Conservation (phyloP, 2,888 invertebrate species). For the Mesorhabditis spiculigera region DNA sequence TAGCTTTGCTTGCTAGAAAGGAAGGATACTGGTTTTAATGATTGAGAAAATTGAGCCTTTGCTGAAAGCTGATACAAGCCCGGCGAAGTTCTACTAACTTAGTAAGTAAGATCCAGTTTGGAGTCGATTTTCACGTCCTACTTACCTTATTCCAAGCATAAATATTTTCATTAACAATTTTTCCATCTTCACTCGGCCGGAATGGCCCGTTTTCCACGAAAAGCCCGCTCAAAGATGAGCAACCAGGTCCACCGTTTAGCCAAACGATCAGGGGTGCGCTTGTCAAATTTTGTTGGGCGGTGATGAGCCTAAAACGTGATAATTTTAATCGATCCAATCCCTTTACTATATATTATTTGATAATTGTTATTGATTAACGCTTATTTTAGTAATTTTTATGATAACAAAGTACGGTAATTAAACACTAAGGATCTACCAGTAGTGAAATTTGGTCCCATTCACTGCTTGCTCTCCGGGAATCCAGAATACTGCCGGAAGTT, state of each 20-base stretch:
- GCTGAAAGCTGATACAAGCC: too few relatives aligned
- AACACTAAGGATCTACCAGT: conserved; percentile 56
- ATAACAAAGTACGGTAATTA: background rate
- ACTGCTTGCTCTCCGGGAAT: conserved; percentile 38
- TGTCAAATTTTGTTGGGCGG: conserved; percentile 54
- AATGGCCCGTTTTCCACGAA: conserved; percentile 38
- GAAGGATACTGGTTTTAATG: too few relatives aligned
- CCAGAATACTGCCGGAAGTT: conserved; percentile 62
- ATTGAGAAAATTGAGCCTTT: too few relatives aligned
- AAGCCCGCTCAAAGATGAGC: conserved; percentile 41
- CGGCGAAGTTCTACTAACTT: too few relatives aligned
- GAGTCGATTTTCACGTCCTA: background rate
- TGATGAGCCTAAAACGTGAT: conserved; percentile 39
- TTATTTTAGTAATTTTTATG: background rate
- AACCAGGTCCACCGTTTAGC: conserved; percentile 61
- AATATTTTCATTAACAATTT: conserved; percentile 50
- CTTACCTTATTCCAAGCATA: conserved; percentile 58
- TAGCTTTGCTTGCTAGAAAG: too few relatives aligned
- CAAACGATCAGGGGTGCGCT: conserved; percentile 60
- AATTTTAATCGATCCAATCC: too few relatives aligned
- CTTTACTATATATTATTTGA: too few relatives aligned
- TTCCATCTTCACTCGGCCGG: conserved; percentile 51
- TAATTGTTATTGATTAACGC: too few relatives aligned
- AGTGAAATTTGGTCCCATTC: conserved; percentile 58
- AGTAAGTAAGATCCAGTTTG: too few relatives aligned